Percentiles rank a stretch among this genome's conserved stretches.
Evolutionary conservation across 2,797 vertebrate genomes (phyloP).

Genomic region (Urocyon cinereoargenteus): DNA sequence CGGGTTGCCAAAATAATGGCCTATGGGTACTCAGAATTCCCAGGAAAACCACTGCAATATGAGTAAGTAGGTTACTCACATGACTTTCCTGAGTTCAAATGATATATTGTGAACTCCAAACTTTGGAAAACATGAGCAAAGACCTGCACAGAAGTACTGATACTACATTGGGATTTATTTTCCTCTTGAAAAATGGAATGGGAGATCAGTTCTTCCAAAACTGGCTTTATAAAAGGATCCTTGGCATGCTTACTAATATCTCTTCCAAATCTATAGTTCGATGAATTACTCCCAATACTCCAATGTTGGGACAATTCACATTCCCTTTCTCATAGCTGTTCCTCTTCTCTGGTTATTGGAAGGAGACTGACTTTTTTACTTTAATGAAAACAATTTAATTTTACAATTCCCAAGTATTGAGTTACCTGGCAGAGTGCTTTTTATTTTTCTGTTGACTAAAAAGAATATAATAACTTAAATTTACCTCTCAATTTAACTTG

Average conservation of each 20-base stretch:
- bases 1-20: neutral
- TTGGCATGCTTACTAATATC: neutral
- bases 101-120: neutral
- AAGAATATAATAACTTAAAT: conserved; percentile 28
- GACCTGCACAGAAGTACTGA: neutral
- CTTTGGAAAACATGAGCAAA: neutral
- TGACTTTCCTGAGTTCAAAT: neutral
- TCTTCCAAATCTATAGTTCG: neutral
- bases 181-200: conserved; percentile 11
- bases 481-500: conserved; percentile 25
- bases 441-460: conserved; percentile 26
- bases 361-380: conserved; percentile 44
- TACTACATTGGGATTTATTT: neutral
- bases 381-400: conserved; percentile 51
- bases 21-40: neutral
- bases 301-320: neutral
- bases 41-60: neutral
- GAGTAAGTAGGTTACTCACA: neutral
- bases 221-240: neutral
- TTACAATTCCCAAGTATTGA: conserved; percentile 11
- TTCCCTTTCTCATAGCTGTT: neutral
- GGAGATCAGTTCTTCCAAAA: conserved; percentile 19
- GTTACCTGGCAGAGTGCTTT: conserved; percentile 29
- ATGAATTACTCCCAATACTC: neutral
- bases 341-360: conserved; percentile 1